phyloP scores from a whole-genome alignment of 1,140 invertebrate genomes.

The Theocolax elegans region DNA sequence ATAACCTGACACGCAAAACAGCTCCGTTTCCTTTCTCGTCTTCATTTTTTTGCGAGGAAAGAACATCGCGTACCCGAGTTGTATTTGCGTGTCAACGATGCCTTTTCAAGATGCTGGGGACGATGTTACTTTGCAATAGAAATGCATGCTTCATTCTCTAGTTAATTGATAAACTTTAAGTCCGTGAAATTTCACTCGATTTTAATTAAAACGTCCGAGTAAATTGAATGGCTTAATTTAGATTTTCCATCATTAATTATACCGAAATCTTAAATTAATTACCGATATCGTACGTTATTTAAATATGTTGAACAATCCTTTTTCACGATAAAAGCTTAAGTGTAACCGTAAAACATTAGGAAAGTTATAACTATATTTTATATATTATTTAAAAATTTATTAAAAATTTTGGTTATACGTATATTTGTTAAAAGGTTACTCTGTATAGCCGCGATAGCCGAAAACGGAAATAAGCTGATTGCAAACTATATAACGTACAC shows the following conservation, averaged over 20 bases:
- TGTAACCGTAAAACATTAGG: no score
- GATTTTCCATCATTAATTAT: slow-evolving; percentile 9
- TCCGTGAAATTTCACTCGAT: slow-evolving; percentile 23
- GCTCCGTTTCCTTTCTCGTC: slow-evolving; percentile 2
- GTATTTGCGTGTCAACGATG: slow-evolving; percentile 47
- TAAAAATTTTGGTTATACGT: no score
- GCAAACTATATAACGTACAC: no score
- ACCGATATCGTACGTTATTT: no score
- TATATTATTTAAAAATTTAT: no score
- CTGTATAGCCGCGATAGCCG: no score
- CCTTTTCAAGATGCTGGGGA: slow-evolving; percentile 38
- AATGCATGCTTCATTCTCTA: not conserved
- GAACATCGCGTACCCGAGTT: slow-evolving; percentile 17
- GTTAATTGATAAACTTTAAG: slow-evolving; percentile 31
- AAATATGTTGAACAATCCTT: no score
- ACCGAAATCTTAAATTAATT: no score
- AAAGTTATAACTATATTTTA: no score
- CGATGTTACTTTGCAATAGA: slow-evolving; percentile 26
- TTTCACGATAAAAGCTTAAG: no score
- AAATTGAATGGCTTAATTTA: slow-evolving; percentile 34
- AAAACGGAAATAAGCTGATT: no score
- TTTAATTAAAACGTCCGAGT: slow-evolving; percentile 34
- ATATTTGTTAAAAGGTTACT: no score
- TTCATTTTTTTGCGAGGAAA: slow-evolving; percentile 10
- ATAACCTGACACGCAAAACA: slow-evolving; percentile 39